These are phyloP conservation scores for Sylvia borin DNA, from an alignment of 2,797 vertebrate genomes.

Conservation along the genomic window DNA sequence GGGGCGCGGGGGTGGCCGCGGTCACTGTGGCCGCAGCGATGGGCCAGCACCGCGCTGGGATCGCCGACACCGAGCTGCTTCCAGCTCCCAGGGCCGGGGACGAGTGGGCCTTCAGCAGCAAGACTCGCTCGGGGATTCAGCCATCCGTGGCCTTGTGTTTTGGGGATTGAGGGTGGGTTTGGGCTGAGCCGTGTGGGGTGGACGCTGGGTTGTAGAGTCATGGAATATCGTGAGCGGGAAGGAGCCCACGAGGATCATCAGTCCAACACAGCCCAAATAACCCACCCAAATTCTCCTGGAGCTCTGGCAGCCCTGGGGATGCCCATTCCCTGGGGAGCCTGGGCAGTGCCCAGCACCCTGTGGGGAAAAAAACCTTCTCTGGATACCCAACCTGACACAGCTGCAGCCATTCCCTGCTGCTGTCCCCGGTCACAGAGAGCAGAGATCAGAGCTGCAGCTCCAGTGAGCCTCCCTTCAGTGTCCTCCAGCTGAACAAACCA, in stretches of 20 bases:
- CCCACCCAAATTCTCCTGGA: accelerated
- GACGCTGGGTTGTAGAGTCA: not conserved
- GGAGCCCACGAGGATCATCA: not conserved
- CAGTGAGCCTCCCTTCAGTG: not conserved
- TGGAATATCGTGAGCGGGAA: not conserved
- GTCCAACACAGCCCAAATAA: not conserved
- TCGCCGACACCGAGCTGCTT: not conserved
- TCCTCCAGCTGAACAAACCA: not conserved
- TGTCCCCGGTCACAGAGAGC: not conserved
- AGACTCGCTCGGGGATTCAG: not conserved
- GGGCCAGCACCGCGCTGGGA: not conserved
- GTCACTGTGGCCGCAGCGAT: not conserved
- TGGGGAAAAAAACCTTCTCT: not conserved
- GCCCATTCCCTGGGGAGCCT: not conserved
- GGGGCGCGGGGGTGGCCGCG: conserved; percentile 32
- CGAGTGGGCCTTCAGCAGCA: accelerated
- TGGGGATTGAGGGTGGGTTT: not conserved
- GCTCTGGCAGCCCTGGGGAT: not conserved
- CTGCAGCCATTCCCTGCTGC: not conserved
- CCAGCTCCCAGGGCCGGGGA: not conserved
- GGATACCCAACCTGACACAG: accelerated
- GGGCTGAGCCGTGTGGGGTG: not conserved
- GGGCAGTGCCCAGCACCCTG: not conserved
- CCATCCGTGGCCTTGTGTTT: accelerated
- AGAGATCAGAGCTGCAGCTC: not conserved